Conservation (phyloP, 2,888 invertebrate species). For the Drosophila recens region DNA sequence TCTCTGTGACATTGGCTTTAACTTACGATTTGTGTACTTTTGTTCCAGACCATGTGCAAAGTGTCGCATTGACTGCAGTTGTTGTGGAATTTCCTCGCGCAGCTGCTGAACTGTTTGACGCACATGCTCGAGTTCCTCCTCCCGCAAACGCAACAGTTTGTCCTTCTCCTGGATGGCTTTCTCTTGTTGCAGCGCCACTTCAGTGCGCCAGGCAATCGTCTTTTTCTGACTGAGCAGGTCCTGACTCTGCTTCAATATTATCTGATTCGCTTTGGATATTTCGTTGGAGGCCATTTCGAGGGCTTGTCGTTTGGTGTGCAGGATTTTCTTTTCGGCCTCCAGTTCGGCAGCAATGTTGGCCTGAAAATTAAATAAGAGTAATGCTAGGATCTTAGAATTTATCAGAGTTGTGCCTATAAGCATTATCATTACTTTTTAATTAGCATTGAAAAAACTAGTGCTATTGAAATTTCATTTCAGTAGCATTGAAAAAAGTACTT, state of each 20-base stretch:
- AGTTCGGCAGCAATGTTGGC: constrained; percentile 83
- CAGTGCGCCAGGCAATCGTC: constrained; percentile 82
- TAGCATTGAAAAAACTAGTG: too few species aligned
- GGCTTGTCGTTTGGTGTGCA: constrained; percentile 83
- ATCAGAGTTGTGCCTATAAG: too few species aligned
- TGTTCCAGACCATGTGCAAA: constrained; percentile 80
- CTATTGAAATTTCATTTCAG: too few species aligned
- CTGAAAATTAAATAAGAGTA: constrained; percentile 45
- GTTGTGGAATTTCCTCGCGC: constrained; percentile 79
- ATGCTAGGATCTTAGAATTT: neutral
- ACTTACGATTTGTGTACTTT: constrained; percentile 83
- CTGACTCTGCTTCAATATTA: constrained; percentile 83
- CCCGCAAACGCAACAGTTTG: constrained; percentile 61
- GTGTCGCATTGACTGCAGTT: constrained; percentile 81
- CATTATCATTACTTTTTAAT: too few species aligned
- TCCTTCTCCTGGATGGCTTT: constrained; percentile 81
- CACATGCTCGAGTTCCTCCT: constrained; percentile 70
- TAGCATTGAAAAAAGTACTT: too few species aligned
- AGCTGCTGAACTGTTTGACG: constrained; percentile 72
- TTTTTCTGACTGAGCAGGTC: constrained; percentile 81
- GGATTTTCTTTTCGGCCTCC: constrained; percentile 84
- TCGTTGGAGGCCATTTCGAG: constrained; percentile 84
- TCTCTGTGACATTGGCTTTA: neutral
- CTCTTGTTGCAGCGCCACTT: constrained; percentile 84
- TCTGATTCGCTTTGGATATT: constrained; percentile 84